Evolutionary conservation across 2,797 vertebrate genomes (phyloP), one percentile per base, ranked within the genome.

Genomic region (Rhynchotus rufescens): DNA sequence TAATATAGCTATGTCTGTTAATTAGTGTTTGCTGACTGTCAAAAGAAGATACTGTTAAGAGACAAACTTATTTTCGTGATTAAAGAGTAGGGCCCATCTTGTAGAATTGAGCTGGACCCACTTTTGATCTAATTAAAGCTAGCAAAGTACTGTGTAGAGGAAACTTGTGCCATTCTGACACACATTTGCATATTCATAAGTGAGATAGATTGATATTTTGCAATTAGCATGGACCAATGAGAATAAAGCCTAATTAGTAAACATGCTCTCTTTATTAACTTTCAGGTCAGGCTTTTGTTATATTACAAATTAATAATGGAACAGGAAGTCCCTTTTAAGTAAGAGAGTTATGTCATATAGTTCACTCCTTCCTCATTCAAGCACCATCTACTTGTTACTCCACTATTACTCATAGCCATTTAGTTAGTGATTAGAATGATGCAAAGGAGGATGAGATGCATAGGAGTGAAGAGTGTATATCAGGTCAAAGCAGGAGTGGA

Each of bases 1-100:
- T 98, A 98, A 98, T 98, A 97, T 96, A 97, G 96, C 97, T 98
- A 97, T 96, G 96, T 97, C 97, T 97, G 95, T 97, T 98, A 98
- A 98, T 98, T 98, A 97, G 97, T 97, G 96, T 97, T 97, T 98
- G 96, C 97, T 95, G 95, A 97, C 97, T 97, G 97, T 97, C 97
- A 97, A 88, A 96, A 96, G 95, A 97, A 97, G 96, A 97, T 96
- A 97, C 87, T 95, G 95, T 97, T 96, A 97, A 84, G 91, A 97
- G 94, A 94, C 96, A 97, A 97, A 97, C 95, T 97, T 98, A 96
- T 93, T 97, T 97, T 97, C 90, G 92, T 95, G 97, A 97, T 98
- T 97, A 97, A 98, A 98, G 97, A 97, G 94, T 96, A 95, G 92
- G 95, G 87, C 95, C 96, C 93, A 92, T 96, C 92, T 96, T 97